Base-by-base conservation (phyloP, 2,888 invertebrate genomes). In the Anthophora plumipes region DNA sequence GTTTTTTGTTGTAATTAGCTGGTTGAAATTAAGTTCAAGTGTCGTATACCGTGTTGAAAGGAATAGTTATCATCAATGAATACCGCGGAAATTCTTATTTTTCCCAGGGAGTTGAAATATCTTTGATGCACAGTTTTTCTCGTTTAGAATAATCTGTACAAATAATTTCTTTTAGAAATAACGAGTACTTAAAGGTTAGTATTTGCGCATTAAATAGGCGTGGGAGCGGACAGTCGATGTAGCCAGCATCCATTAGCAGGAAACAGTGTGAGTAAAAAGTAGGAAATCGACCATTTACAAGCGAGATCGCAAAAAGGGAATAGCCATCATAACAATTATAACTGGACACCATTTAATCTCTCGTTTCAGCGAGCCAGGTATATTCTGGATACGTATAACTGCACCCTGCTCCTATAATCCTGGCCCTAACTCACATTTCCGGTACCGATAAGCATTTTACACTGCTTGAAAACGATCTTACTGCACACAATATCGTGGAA, bases 271-370 rank as follows among this genome's bases (percentile, higher is more conserved):
- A 48, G 6, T 22, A 39, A 25, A 11, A 39, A 46, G 11, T 25
- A 1, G 39, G 12, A n/a, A 37, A 46, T 1, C n/a, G 55, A 1
- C 11, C 25, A 61, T 48, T 64, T 22, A 22, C 43, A n/a, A 12
- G 25, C 41, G 17, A 37, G 14, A 25, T 61, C 39, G 60, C 43
- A 68, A 8, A 17, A 57, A 39, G 41, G n/a, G 61, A 59, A 59
- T 60, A 50, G 59, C 66, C 50, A n/a, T 77, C 83, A 77, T 84
- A 83, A 89, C 87, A 89, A 91, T 91, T 90, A 89, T 89, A 89
- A 90, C 86, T 85, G 89, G 89, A 88, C 87, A 86, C 83, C 81
- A 75, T 88, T 90, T 91, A 89, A 91, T 91, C 88, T 89, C 90
- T 88, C 85, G 87, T 77, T 69, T 75, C 59, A 50, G 48, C 79